phyloP scores from a whole-genome alignment of 2,888 invertebrate species.

The Leptopilina myrica region DNA sequence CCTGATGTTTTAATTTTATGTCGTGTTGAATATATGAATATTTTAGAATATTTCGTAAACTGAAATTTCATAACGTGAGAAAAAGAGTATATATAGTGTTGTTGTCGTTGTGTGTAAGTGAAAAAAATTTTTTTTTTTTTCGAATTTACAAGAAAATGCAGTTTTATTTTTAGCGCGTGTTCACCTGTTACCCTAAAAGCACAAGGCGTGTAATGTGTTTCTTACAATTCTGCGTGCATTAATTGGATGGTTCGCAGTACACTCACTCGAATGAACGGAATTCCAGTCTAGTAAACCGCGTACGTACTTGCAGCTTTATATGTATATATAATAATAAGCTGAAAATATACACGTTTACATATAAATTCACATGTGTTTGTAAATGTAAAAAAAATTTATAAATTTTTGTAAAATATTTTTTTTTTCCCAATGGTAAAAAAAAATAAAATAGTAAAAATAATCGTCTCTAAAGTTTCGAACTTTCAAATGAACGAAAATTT shows the following conservation, averaged over 20 bases:
- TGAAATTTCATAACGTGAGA: neutral
- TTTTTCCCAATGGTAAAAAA: too few relatives aligned
- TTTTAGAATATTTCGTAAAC: neutral
- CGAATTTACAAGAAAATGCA: neutral
- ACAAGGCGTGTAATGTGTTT: slow-evolving; percentile 52
- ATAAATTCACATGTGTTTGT: too few relatives aligned
- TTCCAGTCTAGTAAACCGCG: slow-evolving; percentile 54
- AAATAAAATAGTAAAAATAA: too few relatives aligned
- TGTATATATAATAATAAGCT: neutral
- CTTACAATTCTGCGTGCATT: slow-evolving; percentile 61
- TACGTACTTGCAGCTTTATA: slow-evolving; percentile 25
- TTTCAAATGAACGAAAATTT: too few relatives aligned
- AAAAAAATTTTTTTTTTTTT: neutral
- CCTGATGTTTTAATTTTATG: neutral
- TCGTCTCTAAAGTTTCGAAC: too few relatives aligned
- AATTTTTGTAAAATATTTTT: too few relatives aligned
- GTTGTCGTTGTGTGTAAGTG: neutral
- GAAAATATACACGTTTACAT: too few relatives aligned
- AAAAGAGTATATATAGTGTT: neutral
- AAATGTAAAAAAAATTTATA: too few relatives aligned
- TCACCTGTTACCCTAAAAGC: slow-evolving; percentile 47
- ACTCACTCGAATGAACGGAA: slow-evolving; percentile 47
- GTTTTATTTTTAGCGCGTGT: slow-evolving; percentile 32
- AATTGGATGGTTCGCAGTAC: slow-evolving; percentile 58
- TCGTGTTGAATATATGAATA: neutral